These are phyloP conservation scores for Leptestheria dahalacensis DNA, from an alignment of 1,140 invertebrate genomes.

Conservation along the genomic window DNA sequence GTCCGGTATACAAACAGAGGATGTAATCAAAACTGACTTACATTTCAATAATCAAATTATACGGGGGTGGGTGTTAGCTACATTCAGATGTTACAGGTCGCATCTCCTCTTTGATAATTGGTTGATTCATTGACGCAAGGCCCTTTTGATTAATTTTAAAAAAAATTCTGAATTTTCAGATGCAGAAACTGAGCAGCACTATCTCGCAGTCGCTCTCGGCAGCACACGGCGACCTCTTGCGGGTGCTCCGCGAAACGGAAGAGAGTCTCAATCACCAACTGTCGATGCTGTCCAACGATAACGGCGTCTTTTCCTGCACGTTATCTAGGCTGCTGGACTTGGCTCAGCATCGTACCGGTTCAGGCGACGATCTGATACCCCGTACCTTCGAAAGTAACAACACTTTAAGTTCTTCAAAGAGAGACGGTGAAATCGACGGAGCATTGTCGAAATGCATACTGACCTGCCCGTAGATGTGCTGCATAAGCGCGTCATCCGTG, in stretches of 20 bases:
- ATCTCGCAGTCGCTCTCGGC: slow-evolving; percentile 6
- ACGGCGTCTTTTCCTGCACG: slow-evolving; percentile 10
- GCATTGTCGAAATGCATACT: neutral
- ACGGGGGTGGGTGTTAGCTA: too few species aligned
- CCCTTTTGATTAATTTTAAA: slow-evolving; percentile 1
- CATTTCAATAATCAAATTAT: too few species aligned
- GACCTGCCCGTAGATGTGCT: neutral
- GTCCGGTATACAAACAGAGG: too few species aligned
- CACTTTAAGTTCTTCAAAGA: neutral
- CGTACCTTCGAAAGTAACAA: neutral
- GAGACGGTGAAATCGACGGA: too few species aligned
- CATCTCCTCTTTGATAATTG: neutral
- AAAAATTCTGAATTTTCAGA: slow-evolving; percentile 1
- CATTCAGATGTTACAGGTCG: neutral
- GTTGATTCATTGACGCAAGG: neutral
- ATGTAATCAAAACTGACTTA: too few species aligned
- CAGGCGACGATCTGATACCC: neutral
- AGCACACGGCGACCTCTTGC: slow-evolving; percentile 8
- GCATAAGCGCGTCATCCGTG: too few species aligned
- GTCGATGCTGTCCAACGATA: slow-evolving; percentile 12
- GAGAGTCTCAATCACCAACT: slow-evolving; percentile 7
- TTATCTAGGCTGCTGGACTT: slow-evolving; percentile 2
- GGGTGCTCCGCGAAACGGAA: slow-evolving; percentile 6
- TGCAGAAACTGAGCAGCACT: slow-evolving; percentile 6
- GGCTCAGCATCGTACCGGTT: neutral